A percentile compares a stretch with the other conserved stretches of the same genome.
Conservation (phyloP, 2,888 invertebrate genomes). For the Chloroclysta siterata region DNA sequence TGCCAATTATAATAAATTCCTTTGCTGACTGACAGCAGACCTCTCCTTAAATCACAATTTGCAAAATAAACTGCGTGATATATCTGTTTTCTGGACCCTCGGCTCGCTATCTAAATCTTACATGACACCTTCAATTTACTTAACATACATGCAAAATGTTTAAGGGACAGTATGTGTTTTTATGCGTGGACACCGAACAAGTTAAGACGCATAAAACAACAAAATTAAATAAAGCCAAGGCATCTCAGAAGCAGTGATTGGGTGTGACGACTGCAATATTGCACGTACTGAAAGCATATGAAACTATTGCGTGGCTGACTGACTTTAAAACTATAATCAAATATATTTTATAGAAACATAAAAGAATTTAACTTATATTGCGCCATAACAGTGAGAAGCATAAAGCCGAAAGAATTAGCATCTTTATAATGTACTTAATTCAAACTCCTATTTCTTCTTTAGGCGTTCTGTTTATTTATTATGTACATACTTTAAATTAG, state of each 20-base stretch:
- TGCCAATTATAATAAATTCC: conserved; percentile 39
- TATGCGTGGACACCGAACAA: conserved; percentile 46
- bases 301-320: neutral
- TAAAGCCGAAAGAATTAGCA: too few species aligned
- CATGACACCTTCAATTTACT: conserved; percentile 50
- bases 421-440: too few species aligned
- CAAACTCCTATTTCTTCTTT: too few species aligned
- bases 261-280: neutral
- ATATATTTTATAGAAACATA: too few species aligned
- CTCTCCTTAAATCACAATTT: conserved; percentile 34
- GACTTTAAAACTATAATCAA: neutral
- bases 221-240: conserved; percentile 38
- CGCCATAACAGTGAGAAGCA: too few species aligned
- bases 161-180: conserved; percentile 52
- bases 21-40: conserved; percentile 27
- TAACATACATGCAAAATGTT: conserved; percentile 44
- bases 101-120: conserved; percentile 48
- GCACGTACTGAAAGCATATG: neutral
- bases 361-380: too few species aligned
- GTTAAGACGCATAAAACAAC: conserved; percentile 52
- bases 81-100: conserved; percentile 31
- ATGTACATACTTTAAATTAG: too few species aligned
- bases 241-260: neutral
- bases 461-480: too few species aligned
- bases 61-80: conserved; percentile 35